phyloP scores from a whole-genome alignment of 2,888 invertebrate species.

The Ectemnius continuus region DNA sequence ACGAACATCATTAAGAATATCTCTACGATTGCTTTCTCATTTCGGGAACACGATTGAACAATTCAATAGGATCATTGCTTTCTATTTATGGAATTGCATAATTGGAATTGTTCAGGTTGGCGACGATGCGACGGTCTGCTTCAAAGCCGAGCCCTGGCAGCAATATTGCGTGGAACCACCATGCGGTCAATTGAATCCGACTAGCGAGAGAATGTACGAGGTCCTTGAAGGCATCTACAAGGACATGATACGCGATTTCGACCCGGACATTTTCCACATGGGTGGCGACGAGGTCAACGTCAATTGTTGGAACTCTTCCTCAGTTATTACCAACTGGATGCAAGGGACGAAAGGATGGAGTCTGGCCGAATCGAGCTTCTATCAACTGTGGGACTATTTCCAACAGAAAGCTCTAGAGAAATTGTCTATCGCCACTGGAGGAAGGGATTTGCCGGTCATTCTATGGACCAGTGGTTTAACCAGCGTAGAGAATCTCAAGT shows the following conservation, averaged over 20 bases:
- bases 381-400: conserved; percentile 79
- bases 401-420: conserved; percentile 84
- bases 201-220: conserved; percentile 84
- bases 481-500: conserved; percentile 82
- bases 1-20: background rate
- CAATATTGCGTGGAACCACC: conserved; percentile 89
- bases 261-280: conserved; percentile 91
- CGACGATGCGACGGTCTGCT: conserved; percentile 71
- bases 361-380: conserved; percentile 77
- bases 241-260: conserved; percentile 86
- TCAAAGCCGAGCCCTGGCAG: conserved; percentile 85
- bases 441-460: conserved; percentile 82
- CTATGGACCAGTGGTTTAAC: conserved; percentile 92
- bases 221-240: conserved; percentile 85
- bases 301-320: conserved; percentile 88
- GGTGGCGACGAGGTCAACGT: conserved; percentile 89
- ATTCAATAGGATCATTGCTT: too few relatives aligned
- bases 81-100: background rate
- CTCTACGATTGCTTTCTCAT: background rate
- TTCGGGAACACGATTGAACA: background rate
- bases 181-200: conserved; percentile 90
- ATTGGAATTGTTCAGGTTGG: conserved; percentile 61
- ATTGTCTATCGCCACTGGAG: conserved; percentile 79
- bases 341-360: conserved; percentile 81
- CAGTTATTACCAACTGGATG: conserved; percentile 86